Evolutionary conservation across 2,888 invertebrate species (phyloP).

Genomic region (Odontocolon sp.): DNA sequence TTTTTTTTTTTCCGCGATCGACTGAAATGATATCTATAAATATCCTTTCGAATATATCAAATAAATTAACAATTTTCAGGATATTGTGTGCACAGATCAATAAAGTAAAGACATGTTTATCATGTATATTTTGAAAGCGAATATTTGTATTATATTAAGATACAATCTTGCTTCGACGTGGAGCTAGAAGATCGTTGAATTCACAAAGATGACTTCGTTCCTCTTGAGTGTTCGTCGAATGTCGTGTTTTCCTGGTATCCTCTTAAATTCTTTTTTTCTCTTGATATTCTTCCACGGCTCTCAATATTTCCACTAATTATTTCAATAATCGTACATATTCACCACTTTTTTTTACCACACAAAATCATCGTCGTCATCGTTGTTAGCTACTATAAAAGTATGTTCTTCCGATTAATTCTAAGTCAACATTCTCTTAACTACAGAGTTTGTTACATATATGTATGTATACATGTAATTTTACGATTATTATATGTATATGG

Average conservation of each 20-base stretch:
- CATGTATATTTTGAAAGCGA: constrained; percentile 77
- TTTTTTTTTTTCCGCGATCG: neutral
- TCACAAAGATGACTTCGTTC: constrained; percentile 67
- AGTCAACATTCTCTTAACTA: constrained; percentile 64
- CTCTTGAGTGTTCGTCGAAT: constrained; percentile 62
- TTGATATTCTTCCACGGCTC: constrained; percentile 47
- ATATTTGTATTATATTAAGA: constrained; percentile 73
- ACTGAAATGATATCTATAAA: constrained; percentile 41
- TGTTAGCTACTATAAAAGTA: constrained; percentile 53
- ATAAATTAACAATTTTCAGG: constrained; percentile 69
- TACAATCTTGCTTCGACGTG: constrained; percentile 77
- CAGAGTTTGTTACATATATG: constrained; percentile 66
- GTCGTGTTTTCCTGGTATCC: constrained; percentile 29
- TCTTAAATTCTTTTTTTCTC: neutral
- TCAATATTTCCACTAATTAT: constrained; percentile 47
- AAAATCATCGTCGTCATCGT: constrained; percentile 49
- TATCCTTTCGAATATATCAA: constrained; percentile 45
- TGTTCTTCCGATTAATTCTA: constrained; percentile 51
- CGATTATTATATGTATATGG: constrained; percentile 63
- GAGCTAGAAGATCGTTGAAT: constrained; percentile 69
- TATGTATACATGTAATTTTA: constrained; percentile 67
- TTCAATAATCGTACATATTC: constrained; percentile 49
- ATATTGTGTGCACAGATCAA: constrained; percentile 77
- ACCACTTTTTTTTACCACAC: constrained; percentile 42
- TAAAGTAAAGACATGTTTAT: constrained; percentile 77